Conservation (phyloP, 2,113 vertebrate species). For the Vulpes vulpes region DNA sequence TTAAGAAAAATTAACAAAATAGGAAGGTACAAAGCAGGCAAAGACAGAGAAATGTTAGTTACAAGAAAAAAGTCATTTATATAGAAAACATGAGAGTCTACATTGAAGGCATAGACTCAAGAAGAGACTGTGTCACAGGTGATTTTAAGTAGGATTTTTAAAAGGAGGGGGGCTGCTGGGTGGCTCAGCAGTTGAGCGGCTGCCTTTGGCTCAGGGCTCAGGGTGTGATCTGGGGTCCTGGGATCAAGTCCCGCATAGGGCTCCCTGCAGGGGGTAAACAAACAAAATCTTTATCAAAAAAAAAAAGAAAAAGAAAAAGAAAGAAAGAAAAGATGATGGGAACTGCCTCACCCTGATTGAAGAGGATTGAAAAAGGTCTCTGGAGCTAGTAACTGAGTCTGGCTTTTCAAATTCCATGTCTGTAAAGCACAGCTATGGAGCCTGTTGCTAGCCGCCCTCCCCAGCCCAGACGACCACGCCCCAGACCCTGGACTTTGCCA, state of each 20-base stretch:
- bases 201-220: no score
- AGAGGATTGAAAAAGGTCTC: background rate
- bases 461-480: background rate
- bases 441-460: no score
- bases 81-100: background rate
- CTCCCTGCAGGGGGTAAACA: no score
- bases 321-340: background rate
- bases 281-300: no score
- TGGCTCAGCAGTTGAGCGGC: no score
- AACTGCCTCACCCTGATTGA: background rate
- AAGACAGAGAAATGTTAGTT: background rate
- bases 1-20: background rate
- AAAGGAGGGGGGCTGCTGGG: no score
- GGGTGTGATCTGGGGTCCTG: no score
- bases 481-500: background rate
- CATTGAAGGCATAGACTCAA: background rate
- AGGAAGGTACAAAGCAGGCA: background rate
- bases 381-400: background rate
- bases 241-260: no score
- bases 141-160: background rate
- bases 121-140: background rate
- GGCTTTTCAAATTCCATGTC: background rate
- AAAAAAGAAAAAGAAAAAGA: background rate
- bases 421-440: background rate
- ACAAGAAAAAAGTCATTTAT: background rate